Percentiles rank a stretch among this genome's conserved stretches.
These are phyloP conservation scores for Monomorium pharaonis DNA, from an alignment of 1,140 invertebrate genomes.

Conservation along the genomic window DNA sequence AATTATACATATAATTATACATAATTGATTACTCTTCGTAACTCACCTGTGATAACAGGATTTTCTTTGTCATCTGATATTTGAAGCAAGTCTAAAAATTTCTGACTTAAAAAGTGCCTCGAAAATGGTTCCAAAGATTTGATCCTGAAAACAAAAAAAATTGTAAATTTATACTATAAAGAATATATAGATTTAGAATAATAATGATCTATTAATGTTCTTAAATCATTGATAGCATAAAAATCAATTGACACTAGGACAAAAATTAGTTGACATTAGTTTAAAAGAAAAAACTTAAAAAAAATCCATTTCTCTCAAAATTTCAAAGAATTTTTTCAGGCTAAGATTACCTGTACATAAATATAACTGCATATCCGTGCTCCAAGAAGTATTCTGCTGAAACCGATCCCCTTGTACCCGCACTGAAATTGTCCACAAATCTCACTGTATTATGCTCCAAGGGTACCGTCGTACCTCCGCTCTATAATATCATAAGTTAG, in stretches of 20 bases:
- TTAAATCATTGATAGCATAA: too few species aligned
- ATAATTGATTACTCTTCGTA: conserved; percentile 22
- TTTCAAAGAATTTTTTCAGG: too few species aligned
- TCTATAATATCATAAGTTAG: conserved; percentile 86
- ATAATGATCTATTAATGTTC: too few species aligned
- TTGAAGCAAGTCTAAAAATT: conserved; percentile 93
- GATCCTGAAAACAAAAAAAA: conserved; percentile 78
- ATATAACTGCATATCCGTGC: conserved; percentile 92
- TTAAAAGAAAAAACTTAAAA: too few species aligned
- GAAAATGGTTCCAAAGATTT: conserved; percentile 96
- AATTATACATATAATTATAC: conserved; percentile 24
- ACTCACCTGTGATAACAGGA: conserved; percentile 86
- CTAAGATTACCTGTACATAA: conserved; percentile 89
- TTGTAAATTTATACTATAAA: too few species aligned
- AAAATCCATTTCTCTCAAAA: too few species aligned
- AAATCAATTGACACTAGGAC: too few species aligned
- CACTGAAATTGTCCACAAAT: conserved; percentile 99
- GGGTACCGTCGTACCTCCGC: conserved; percentile 98
- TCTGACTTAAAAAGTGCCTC: conserved; percentile 92
- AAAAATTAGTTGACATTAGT: too few species aligned
- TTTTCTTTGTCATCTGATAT: conserved; percentile 87
- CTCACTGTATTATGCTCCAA: conserved; percentile 98
- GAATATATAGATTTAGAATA: too few species aligned
- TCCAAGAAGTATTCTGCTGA: conserved; percentile 98
- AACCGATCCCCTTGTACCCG: conserved; percentile 96